A percentile compares a stretch with the other conserved stretches of the same genome.
Evolutionary conservation across 2,797 vertebrate species (phyloP).

Genomic region (Passerculus sandwichensis): DNA sequence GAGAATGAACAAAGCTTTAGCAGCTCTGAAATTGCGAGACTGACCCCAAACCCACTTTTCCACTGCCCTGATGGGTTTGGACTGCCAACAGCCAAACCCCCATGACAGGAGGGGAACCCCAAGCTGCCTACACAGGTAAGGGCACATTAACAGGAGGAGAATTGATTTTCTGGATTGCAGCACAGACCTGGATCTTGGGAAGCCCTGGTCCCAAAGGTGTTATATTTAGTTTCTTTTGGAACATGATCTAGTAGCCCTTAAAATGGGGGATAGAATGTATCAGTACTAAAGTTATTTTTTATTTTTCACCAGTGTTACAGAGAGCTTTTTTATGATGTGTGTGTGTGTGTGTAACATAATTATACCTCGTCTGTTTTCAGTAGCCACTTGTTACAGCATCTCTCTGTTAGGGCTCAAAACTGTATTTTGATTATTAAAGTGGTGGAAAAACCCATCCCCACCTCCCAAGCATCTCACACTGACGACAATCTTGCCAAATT

Average conservation of each 20-base stretch:
- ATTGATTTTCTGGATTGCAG: background rate
- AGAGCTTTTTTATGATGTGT: slow-evolving; percentile 28
- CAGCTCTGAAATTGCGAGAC: background rate
- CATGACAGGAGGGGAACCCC: rapidly evolving
- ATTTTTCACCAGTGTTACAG: slow-evolving; percentile 21
- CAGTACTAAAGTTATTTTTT: slow-evolving; percentile 61
- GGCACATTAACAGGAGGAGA: background rate
- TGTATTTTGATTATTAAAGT: slow-evolving; percentile 1
- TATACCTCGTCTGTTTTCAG: slow-evolving; percentile 34
- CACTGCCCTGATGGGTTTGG: background rate
- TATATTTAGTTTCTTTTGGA: slow-evolving; percentile 63
- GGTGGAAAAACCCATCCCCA: background rate
- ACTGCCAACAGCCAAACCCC: background rate
- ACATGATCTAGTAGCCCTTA: slow-evolving; percentile 60
- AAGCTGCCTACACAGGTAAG: background rate
- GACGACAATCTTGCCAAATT: slow-evolving; percentile 1
- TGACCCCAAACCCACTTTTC: background rate
- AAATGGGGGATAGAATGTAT: slow-evolving; percentile 62
- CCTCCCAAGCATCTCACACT: background rate
- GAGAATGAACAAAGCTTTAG: background rate
- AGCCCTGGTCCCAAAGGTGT: slow-evolving; percentile 57
- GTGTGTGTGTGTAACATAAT: background rate
- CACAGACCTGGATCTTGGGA: slow-evolving; percentile 27
- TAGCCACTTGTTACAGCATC: slow-evolving; percentile 9
- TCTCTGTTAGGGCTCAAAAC: slow-evolving; percentile 21